Conservation (phyloP, 2,113 vertebrate species). For the Mesitornis unicolor region DNA sequence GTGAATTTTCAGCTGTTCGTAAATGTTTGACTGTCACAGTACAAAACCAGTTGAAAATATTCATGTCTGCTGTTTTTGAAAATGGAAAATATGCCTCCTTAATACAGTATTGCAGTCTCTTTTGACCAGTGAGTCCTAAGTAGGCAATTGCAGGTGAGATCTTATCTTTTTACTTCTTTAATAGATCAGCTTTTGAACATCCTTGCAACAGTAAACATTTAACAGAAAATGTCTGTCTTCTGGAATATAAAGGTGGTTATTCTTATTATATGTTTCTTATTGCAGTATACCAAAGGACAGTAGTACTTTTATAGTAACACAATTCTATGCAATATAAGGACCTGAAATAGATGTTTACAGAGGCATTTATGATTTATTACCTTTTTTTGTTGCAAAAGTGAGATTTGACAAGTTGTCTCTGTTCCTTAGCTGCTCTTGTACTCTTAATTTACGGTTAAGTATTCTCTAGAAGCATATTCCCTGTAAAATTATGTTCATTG, state of each 20-base stretch:
- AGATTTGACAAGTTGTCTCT: background rate
- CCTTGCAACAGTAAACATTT: background rate
- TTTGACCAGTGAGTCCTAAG: background rate
- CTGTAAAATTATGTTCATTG: background rate
- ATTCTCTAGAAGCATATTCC: background rate
- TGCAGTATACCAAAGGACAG: background rate
- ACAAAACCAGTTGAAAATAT: background rate
- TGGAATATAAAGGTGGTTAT: background rate
- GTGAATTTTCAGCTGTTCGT: background rate
- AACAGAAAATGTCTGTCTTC: slow-evolving; percentile 11
- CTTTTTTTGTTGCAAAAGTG: background rate
- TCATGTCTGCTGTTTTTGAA: background rate
- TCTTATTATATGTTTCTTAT: background rate
- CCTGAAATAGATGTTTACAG: background rate
- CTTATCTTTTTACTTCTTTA: background rate
- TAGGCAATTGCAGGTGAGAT: background rate
- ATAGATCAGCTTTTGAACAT: background rate
- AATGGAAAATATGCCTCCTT: background rate
- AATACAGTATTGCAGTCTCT: background rate
- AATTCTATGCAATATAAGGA: background rate
- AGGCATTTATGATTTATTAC: background rate
- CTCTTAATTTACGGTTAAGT: background rate
- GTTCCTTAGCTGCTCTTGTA: background rate
- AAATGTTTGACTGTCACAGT: background rate
- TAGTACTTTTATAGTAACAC: background rate